Base-by-base conservation (phyloP, 2,888 invertebrate genomes). In the Epistrophella euchroma region DNA sequence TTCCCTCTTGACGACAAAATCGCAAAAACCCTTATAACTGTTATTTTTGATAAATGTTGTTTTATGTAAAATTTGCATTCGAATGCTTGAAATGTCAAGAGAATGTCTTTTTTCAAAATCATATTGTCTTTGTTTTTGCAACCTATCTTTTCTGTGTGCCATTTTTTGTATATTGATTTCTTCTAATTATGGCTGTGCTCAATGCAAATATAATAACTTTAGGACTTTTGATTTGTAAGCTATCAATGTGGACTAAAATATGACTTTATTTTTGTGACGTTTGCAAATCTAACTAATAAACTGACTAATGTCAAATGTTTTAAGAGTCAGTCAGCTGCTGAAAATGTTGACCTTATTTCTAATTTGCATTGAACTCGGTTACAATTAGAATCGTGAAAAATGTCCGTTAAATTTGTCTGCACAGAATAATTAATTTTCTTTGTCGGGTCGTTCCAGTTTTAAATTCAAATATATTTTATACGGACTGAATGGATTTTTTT, bases 51-150 rank as follows among this genome's bases (percentile, higher is more conserved):
- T 64, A 25, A 37, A 50, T 64, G 60, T 47, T 72, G 40, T 60
- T 52, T 68, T 52, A 32, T 50, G 45, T 66, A 28, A 55, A 83
- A 76, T 70, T 22, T 78, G 80, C 84, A 79, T 84, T 79, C 79
- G 71, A 84, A 72, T 79, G 85, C 73, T 85, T 85, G 76, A 85
- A 56, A 72, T 76, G 62, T 73, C 80, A 81, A 81, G 72, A 80
- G 70, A 80, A 75, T 75, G 74, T 71, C 56, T 68, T 71, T 74
- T 47, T 56, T 56, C 7, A 35, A 68, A 52, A 37, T 52, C 22
- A 52, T n/a, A n/a, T 75, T 71, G 19, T 56, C 43, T 58, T 72
- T 72, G 32, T 56, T 60, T 60, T 50, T 55, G 55, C 70, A 77
- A 83, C 62, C 74, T 74, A 25, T 68, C 56, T 47, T 64, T 71